Evolutionary conservation across 37 sponge, comb jelly and placozoan genomes (phyloP), one percentile per base, ranked within the genome.

Genomic region (Halichondria panicea): DNA sequence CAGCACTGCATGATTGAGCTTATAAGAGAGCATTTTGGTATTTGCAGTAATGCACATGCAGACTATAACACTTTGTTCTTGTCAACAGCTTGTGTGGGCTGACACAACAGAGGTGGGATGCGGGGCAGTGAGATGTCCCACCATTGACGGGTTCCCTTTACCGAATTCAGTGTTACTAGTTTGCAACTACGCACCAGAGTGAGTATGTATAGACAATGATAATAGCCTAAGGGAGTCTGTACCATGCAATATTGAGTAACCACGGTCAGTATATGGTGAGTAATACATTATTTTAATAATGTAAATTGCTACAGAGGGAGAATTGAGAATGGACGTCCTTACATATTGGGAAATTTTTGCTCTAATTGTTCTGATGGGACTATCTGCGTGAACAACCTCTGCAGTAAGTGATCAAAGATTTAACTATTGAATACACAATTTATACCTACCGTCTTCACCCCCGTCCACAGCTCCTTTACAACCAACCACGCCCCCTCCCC

Each of bases 11-110:
- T n/a, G n/a, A n/a, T n/a, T n/a, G n/a, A n/a, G n/a, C n/a, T n/a
- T n/a, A n/a, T n/a, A n/a, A n/a, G n/a, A n/a, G n/a, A n/a, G n/a
- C n/a, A n/a, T n/a, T n/a, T n/a, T n/a, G n/a, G n/a, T n/a, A n/a
- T n/a, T n/a, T n/a, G n/a, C n/a, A n/a, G n/a, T n/a, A n/a, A n/a
- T n/a, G 15, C 52, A 48, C 52, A 15, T 48, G 52, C 15, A 48
- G 52, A 48, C 15, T 48, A 11, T 48, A 48, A 18, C 52, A 48
- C 15, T 48, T 15, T 48, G 11, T n/a, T n/a, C n/a, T n/a, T n/a
- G n/a, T n/a, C n/a, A n/a, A n/a, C 68, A 82, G 83, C 30, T 82
- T 8, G 75, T 82, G 46, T 74, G 83, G 83, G 83, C 83, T 18
- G 42, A 54, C 11, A 57, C 65, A 33, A 53, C 28, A 50, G 15